Evolutionary conservation across 1,140 invertebrate genomes (phyloP).

Genomic region (Rhagoletis pomonella): DNA sequence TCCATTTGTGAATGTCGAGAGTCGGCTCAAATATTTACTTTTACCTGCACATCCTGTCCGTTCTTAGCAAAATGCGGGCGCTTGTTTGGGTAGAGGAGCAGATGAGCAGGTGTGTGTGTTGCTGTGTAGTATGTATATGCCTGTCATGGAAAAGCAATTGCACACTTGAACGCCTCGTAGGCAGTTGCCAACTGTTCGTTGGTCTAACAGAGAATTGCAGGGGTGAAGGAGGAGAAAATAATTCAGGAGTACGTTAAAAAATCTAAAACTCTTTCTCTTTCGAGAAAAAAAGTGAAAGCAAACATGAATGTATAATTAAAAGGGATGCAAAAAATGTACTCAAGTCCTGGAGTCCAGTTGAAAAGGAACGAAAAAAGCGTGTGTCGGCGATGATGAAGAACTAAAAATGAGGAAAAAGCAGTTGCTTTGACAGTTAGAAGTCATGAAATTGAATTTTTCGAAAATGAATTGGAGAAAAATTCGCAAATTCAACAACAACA

Average conservation of each 20-base stretch:
- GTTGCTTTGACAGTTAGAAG: too few relatives aligned
- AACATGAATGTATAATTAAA: neutral
- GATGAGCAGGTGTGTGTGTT: neutral
- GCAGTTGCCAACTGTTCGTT: neutral
- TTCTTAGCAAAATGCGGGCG: neutral
- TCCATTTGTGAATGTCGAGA: neutral
- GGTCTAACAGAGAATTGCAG: neutral
- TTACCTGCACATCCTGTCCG: neutral
- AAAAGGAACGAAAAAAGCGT: neutral
- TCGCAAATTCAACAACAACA: too few relatives aligned
- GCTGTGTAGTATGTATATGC: neutral
- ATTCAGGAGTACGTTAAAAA: neutral
- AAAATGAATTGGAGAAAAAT: too few relatives aligned
- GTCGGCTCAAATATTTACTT: neutral
- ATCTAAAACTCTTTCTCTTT: neutral
- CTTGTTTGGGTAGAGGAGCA: too few relatives aligned
- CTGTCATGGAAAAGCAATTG: conserved; percentile 3
- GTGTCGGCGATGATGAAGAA: neutral
- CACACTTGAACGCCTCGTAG: conserved; percentile 31
- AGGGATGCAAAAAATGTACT: neutral
- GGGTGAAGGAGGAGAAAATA: neutral
- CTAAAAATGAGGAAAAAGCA: neutral
- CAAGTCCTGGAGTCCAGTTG: neutral
- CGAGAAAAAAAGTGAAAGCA: neutral
- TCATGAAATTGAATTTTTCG: too few relatives aligned